Percentiles rank a stretch among this genome's conserved stretches.
Conservation (phyloP, 1,140 invertebrate genomes). For the Pectinophora gossypiella region DNA sequence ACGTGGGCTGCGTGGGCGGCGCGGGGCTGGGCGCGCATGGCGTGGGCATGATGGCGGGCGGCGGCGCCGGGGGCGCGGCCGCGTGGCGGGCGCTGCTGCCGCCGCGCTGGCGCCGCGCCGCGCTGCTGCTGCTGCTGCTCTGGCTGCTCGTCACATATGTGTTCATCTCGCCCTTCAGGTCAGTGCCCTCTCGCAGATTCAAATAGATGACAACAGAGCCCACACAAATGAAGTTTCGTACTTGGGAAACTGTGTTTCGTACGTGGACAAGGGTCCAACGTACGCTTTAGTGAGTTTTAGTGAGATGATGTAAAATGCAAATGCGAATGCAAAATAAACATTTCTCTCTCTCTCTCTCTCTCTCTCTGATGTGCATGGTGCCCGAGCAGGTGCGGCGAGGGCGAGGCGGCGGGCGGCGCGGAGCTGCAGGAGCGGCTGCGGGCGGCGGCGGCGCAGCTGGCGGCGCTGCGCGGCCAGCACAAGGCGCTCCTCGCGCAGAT, state of each 20-base stretch:
- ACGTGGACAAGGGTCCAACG: no score
- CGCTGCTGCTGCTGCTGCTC: conserved; percentile 46
- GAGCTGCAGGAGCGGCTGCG: conserved; percentile 51
- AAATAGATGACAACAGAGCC: no score
- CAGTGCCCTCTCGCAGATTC: not conserved
- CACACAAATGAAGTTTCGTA: no score
- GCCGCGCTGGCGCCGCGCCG: conserved; percentile 56
- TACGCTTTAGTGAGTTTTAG: no score
- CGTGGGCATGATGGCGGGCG: not conserved
- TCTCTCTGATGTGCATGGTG: no score
- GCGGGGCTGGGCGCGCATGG: no score
- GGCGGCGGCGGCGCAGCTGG: conserved; percentile 45
- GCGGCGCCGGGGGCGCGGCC: not conserved
- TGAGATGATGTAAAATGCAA: no score
- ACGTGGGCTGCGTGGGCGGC: no score
- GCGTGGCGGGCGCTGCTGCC: conserved; percentile 34
- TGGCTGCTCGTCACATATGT: conserved; percentile 63
- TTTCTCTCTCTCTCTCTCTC: no score
- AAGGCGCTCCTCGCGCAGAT: conserved; percentile 56
- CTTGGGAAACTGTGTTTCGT: no score
- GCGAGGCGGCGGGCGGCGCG: conserved; percentile 32
- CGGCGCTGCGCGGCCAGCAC: conserved; percentile 52
- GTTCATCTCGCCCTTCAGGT: conserved; percentile 64
- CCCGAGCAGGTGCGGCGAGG: conserved; percentile 53
- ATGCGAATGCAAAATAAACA: no score